phyloP scores from a whole-genome alignment of 2,797 vertebrate species.

The Chanos chanos region DNA sequence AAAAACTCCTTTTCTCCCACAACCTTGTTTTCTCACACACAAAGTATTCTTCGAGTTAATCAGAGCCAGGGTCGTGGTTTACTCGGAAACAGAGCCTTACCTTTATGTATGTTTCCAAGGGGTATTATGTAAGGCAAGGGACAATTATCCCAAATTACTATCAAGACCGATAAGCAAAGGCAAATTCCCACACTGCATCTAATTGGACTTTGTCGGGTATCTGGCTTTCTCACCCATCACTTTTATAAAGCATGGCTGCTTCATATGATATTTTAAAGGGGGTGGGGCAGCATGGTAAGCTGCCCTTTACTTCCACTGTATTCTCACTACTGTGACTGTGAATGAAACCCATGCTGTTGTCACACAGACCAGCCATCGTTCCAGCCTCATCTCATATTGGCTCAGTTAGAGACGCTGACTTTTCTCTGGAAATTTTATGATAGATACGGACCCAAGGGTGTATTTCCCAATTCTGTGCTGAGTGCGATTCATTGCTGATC shows the following conservation, averaged over 20 bases:
- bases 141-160: conserved; percentile 31
- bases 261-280: conserved; percentile 7
- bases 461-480: no score
- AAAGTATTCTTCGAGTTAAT: background rate
- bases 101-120: background rate
- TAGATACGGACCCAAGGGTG: no score
- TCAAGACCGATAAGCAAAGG: conserved; percentile 11
- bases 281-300: conserved; percentile 9
- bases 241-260: background rate
- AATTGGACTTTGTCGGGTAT: background rate
- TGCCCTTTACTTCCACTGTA: conserved; percentile 9
- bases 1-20: background rate
- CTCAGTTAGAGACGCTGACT: background rate
- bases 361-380: background rate
- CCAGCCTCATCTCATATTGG: background rate
- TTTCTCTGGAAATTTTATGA: background rate
- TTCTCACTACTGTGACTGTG: background rate
- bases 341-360: background rate
- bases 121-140: background rate
- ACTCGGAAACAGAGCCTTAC: conserved; percentile 14
- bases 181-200: conserved; percentile 31
- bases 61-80: conserved; percentile 4
- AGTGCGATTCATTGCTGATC: no score
- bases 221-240: conserved; percentile 16
- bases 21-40: background rate